These are phyloP conservation scores for Probosciger aterrimus DNA, from an alignment of 2,113 vertebrate species.

Conservation along the genomic window DNA sequence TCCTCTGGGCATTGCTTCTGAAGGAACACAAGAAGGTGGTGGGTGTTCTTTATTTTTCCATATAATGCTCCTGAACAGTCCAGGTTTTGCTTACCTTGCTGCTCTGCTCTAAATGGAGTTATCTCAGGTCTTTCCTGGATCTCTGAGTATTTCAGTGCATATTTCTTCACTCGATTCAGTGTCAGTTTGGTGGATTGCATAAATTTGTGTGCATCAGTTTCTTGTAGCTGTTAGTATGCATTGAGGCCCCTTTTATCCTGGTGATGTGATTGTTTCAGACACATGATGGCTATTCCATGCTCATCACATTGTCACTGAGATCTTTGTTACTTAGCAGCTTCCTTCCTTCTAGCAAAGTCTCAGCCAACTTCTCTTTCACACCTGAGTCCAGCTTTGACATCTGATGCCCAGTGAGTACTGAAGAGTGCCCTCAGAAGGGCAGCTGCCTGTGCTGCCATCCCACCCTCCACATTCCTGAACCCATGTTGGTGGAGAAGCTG, in stretches of 20 bases:
- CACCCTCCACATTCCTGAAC: neutral
- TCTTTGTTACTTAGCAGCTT: neutral
- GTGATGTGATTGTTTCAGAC: conserved; percentile 28
- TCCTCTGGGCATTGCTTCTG: conserved; percentile 8
- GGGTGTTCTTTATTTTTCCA: conserved; percentile 11
- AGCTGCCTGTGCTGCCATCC: neutral
- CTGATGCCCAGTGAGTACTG: neutral
- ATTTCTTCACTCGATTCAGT: neutral
- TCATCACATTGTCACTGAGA: conserved; percentile 10
- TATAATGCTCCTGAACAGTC: neutral
- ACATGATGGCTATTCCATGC: neutral
- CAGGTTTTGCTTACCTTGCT: neutral
- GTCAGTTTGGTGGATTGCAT: neutral
- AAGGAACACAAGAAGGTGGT: neutral
- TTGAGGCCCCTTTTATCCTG: neutral
- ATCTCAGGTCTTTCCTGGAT: neutral
- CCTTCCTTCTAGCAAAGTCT: neutral
- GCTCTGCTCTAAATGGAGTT: neutral
- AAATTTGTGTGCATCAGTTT: neutral
- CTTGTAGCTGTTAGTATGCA: neutral
- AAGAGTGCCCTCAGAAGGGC: neutral
- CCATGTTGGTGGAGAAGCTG: neutral
- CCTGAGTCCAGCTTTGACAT: neutral
- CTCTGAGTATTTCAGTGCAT: neutral
- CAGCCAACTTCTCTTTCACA: neutral